Percentiles rank a stretch among this genome's conserved stretches.
Conservation (phyloP, 2,113 vertebrate genomes). For the Chlorocebus sabaeus region DNA sequence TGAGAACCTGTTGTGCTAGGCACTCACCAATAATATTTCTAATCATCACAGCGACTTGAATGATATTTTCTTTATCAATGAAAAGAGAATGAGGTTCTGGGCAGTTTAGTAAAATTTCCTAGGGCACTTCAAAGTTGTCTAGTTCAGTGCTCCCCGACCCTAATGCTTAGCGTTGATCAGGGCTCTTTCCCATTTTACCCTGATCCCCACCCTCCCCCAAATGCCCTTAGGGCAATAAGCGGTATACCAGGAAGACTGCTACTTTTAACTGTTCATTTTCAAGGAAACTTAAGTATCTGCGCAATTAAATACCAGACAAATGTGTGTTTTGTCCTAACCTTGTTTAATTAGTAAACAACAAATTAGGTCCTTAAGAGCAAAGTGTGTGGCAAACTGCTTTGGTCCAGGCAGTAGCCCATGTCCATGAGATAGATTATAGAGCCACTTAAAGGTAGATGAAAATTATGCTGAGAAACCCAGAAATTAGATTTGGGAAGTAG, state of each 20-base stretch:
- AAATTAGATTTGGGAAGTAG: not conserved
- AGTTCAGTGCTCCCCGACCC: not conserved
- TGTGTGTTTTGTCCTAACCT: not conserved
- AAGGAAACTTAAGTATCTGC: not conserved
- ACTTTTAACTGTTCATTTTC: not conserved
- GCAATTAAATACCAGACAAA: not conserved
- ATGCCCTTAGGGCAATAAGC: not conserved
- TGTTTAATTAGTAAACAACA: slow-evolving; percentile 11
- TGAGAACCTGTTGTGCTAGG: not conserved
- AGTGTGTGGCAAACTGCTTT: not conserved
- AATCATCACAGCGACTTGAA: not conserved
- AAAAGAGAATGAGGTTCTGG: not conserved
- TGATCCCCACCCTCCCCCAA: not conserved
- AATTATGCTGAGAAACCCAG: not conserved
- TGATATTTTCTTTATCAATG: not conserved
- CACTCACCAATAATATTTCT: not conserved
- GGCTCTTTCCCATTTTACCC: not conserved
- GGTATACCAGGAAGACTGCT: not conserved
- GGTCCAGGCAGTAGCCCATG: not conserved
- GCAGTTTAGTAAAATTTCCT: not conserved
- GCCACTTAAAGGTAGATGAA: not conserved
- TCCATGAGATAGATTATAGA: not conserved
- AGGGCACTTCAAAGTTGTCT: not conserved
- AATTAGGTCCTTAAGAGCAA: not conserved
- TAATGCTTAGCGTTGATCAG: not conserved